These are phyloP conservation scores for Bombus balteatus DNA, from an alignment of 1,140 invertebrate species.

Conservation along the genomic window DNA sequence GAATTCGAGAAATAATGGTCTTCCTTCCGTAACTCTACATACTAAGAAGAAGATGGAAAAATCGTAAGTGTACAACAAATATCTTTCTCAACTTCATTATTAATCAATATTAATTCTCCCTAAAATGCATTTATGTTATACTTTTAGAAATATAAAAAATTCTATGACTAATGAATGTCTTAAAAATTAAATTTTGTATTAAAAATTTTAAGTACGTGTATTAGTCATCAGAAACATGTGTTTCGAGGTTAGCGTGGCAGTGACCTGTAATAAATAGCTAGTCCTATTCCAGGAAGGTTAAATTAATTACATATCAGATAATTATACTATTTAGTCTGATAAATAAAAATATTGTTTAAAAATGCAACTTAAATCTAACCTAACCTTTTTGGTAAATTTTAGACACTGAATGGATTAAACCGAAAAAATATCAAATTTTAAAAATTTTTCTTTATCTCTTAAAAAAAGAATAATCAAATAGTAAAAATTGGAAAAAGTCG, in stretches of 20 bases:
- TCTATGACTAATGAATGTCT: neutral
- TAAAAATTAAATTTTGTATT: neutral
- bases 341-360: neutral
- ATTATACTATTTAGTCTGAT: no score
- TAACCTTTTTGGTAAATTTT: no score
- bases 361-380: no score
- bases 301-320: neutral
- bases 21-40: conserved; percentile 61
- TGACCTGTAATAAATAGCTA: neutral
- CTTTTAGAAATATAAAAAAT: neutral
- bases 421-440: no score
- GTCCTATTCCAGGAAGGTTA: neutral
- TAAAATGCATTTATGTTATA: neutral
- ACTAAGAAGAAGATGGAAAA: conserved; percentile 59
- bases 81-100: neutral
- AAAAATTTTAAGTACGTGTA: neutral
- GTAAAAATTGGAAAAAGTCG: no score
- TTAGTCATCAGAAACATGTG: conserved; percentile 3
- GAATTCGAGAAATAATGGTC: conserved; percentile 15
- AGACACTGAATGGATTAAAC: no score
- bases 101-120: neutral
- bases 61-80: conserved; percentile 52
- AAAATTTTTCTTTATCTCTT: neutral
- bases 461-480: neutral
- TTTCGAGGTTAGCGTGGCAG: neutral